A percentile compares a stretch with the other conserved stretches of the same genome.
phyloP scores from a whole-genome alignment of 2,113 vertebrate species.

The Leptosomus discolor region DNA sequence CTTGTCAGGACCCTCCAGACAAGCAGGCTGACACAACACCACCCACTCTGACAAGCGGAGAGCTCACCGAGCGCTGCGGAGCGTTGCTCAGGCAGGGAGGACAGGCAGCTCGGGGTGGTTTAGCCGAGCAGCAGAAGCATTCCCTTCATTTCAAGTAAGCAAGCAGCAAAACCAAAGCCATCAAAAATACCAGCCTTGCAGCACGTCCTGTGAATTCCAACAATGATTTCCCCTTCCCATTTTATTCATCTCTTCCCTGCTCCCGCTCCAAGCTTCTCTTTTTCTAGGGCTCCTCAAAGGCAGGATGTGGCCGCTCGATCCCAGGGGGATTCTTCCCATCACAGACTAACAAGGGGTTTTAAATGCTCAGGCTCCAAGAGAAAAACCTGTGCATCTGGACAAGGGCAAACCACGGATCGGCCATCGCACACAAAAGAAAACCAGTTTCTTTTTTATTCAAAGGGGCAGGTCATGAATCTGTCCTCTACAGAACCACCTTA shows the following conservation, averaged over 20 bases:
- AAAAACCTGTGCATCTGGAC: not conserved
- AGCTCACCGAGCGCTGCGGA: not conserved
- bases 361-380: not conserved
- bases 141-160: not conserved
- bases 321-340: not conserved
- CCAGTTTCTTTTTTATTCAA: fast-evolving
- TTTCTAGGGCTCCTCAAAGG: not conserved
- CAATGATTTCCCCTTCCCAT: not conserved
- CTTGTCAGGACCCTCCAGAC: not conserved
- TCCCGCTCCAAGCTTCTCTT: not conserved
- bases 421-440: not conserved
- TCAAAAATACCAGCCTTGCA: not conserved
- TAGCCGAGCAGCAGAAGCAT: fast-evolving
- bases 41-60: not conserved
- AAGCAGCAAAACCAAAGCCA: not conserved
- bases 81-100: fast-evolving
- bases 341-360: not conserved
- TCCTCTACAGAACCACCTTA: not conserved
- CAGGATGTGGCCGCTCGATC: not conserved
- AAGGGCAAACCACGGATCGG: not conserved
- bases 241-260: not conserved
- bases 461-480: not conserved
- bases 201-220: not conserved
- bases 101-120: not conserved
- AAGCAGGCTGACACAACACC: not conserved